These are phyloP conservation scores for Callyntrura guangdongensis DNA, from an alignment of 2,888 invertebrate genomes.

Conservation along the genomic window DNA sequence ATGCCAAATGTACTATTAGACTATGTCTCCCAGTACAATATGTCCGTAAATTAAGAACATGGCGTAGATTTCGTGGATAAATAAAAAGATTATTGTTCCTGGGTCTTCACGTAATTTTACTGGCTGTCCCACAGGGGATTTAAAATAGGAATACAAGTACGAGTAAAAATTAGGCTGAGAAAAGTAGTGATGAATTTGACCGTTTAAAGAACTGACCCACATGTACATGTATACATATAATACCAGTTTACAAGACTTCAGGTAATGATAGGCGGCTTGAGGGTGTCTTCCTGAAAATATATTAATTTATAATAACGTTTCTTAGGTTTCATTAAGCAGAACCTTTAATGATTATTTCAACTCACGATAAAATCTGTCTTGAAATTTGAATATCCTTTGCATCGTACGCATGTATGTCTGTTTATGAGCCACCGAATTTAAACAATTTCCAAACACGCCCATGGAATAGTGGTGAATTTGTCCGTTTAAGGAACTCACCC, in stretches of 20 bases:
- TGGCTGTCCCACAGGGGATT: background rate
- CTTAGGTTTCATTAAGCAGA: too few relatives aligned
- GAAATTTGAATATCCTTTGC: background rate
- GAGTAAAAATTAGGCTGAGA: slow-evolving; percentile 26
- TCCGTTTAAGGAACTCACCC: background rate
- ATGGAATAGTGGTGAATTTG: slow-evolving; percentile 21
- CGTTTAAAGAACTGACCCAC: background rate
- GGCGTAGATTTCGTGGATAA: background rate
- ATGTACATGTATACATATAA: background rate
- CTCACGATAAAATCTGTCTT: background rate
- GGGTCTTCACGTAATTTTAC: background rate
- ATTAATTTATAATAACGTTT: too few relatives aligned
- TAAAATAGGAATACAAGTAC: slow-evolving; percentile 33
- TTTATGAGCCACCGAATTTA: too few relatives aligned
- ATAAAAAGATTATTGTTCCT: background rate
- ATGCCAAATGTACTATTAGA: background rate
- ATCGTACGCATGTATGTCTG: too few relatives aligned
- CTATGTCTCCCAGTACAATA: slow-evolving; percentile 34
- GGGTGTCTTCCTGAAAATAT: background rate
- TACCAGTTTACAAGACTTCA: background rate
- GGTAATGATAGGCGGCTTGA: background rate
- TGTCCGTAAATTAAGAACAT: slow-evolving; percentile 48
- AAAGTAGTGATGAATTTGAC: slow-evolving; percentile 42
- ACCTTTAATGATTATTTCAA: too few relatives aligned
- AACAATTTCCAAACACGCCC: too few relatives aligned